Base-by-base conservation (phyloP, 1,140 invertebrate genomes). In the Leptinotarsa lineolata region DNA sequence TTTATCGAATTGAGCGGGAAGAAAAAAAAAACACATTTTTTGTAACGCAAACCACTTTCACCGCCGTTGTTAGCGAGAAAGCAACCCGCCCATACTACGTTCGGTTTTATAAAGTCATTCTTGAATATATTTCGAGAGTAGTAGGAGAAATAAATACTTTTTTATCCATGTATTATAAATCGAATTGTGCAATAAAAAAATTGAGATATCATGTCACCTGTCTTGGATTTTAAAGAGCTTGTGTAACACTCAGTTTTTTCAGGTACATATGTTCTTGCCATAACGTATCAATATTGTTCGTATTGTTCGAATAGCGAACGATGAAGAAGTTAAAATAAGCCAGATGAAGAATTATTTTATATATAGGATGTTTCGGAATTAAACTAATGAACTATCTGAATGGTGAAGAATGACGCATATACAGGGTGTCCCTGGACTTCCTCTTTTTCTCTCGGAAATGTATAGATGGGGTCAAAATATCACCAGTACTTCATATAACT, bases 31-130 rank as follows among this genome's bases (percentile, higher is more conserved):
- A 46, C 13, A n/a, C 48, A 18, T n/a, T 54, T 54, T 54, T 54
- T 54, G 48, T 8, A 54, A 16, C 48, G 48, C 15, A 18, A 54
- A 54, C 48, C n/a, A 54, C 48, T 54, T 54, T 54, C 48, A 54
- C 48, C n/a, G 48, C 16, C 16, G 48, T 54, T 54, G 48, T 54
- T 54, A 54, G n/a, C 48, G 48, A 54, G 48, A 54, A 54, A 54
- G 48, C 48, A 54, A 54, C n/a, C 16, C 48, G 48, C 48, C 48
- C 48, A 18, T 54, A 15, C 16, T 18, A 54, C 48, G 48, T 54
- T 54, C n/a, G 13, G 4, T 54, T 54, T 54, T 54, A 13, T 39
- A 11, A n/a, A 54, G 15, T 54, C 13, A 54, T 54, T 54, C 15
- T 54, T n/a, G 48, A 54, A 15, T 54, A 18, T 18, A 18, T 18